Evolutionary conservation across 2,797 vertebrate species (phyloP).

Genomic region (Novumbra hubbsi): DNA sequence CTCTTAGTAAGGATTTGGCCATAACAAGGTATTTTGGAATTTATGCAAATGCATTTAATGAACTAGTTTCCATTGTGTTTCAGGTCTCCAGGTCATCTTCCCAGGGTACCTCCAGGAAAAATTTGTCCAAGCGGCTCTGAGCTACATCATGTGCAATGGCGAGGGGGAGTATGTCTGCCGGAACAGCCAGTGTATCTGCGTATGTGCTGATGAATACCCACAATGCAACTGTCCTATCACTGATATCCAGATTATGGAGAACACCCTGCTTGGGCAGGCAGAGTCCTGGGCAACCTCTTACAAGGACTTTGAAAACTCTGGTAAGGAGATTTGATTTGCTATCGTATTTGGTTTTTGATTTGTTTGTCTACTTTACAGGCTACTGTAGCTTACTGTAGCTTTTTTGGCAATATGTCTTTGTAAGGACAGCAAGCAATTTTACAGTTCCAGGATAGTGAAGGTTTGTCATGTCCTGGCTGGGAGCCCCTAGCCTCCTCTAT

Average conservation of each 20-base stretch:
- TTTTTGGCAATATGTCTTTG: background rate
- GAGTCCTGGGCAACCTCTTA: slow-evolving; percentile 96
- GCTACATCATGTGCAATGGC: slow-evolving; percentile 99
- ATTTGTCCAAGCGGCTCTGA: slow-evolving; percentile 97
- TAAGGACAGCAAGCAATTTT: too few species aligned
- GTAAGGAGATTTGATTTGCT: slow-evolving; percentile 60
- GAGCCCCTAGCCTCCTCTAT: too few species aligned
- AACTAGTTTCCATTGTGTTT: slow-evolving; percentile 12
- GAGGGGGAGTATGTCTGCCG: slow-evolving; percentile 95
- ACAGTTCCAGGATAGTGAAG: too few species aligned
- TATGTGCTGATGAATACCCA: slow-evolving; percentile 91
- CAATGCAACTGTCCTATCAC: slow-evolving; percentile 99
- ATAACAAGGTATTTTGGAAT: background rate
- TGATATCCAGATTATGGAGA: slow-evolving; percentile 98
- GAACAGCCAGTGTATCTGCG: slow-evolving; percentile 92
- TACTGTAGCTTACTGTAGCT: background rate
- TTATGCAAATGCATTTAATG: background rate
- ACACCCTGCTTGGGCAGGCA: slow-evolving; percentile 88
- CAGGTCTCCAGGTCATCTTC: slow-evolving; percentile 98
- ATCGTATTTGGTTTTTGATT: background rate
- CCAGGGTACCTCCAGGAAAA: slow-evolving; percentile 98
- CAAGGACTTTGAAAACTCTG: slow-evolving; percentile 96
- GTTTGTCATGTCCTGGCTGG: too few species aligned
- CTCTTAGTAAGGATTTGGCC: too few species aligned
- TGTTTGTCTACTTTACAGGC: background rate